Evolutionary conservation across 2,797 vertebrate species (phyloP).

Genomic region (Tadarida brasiliensis): DNA sequence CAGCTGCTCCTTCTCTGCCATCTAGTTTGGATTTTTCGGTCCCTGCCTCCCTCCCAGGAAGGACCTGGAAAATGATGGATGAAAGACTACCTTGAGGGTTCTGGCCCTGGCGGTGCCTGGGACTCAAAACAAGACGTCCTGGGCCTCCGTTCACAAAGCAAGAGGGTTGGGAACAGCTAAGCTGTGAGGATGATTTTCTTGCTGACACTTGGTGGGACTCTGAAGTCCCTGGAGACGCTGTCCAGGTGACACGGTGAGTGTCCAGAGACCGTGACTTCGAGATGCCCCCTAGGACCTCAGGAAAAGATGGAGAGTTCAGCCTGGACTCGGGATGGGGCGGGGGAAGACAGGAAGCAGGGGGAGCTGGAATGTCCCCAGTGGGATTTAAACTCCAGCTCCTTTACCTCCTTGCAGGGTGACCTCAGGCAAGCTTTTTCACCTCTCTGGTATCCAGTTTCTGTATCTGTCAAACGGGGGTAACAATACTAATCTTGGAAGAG

Average conservation of each 20-base stretch:
- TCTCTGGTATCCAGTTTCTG: background rate
- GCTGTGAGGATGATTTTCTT: background rate
- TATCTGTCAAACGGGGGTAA: background rate
- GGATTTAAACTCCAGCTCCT: background rate
- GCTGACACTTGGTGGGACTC: background rate
- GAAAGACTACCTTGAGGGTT: background rate
- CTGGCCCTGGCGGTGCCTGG: background rate
- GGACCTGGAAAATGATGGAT: background rate
- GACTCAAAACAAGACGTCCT: background rate
- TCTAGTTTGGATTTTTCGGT: background rate
- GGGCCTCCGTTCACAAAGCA: background rate
- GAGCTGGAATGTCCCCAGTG: background rate
- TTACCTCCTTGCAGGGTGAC: background rate
- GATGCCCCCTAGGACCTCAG: background rate
- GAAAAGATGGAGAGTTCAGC: background rate
- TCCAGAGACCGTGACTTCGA: background rate
- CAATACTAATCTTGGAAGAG: background rate
- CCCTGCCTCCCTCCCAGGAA: accelerated
- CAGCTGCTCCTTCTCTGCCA: background rate
- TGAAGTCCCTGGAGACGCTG: background rate
- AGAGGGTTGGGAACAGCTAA: background rate
- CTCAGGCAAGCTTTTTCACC: background rate
- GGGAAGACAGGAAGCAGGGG: background rate
- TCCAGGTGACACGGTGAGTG: background rate
- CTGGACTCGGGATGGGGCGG: background rate